phyloP scores from a whole-genome alignment of 2,113 vertebrate genomes.

The Empidonax traillii region DNA sequence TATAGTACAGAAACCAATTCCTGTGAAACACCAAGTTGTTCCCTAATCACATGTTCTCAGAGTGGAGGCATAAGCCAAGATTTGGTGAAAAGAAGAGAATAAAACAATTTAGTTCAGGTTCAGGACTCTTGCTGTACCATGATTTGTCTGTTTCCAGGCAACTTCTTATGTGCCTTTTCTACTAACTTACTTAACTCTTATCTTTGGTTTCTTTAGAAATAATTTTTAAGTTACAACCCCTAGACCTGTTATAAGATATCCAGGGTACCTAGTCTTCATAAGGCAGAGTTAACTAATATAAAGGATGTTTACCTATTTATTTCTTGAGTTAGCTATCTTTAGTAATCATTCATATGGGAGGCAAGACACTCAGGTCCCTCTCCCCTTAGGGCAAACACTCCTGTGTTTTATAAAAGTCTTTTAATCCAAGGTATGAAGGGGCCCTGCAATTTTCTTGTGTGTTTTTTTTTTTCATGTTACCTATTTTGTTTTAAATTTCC shows the following conservation, averaged over 20 bases:
- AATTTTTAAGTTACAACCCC: background rate
- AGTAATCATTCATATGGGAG: background rate
- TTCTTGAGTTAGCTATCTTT: background rate
- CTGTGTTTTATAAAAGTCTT: background rate
- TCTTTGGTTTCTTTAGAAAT: background rate
- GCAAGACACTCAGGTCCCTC: background rate
- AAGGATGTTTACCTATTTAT: background rate
- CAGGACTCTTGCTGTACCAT: background rate
- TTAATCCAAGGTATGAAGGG: background rate
- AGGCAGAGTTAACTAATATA: background rate
- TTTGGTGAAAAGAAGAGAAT: background rate
- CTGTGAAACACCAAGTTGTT: background rate
- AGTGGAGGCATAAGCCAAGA: background rate
- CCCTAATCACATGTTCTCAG: fast-evolving
- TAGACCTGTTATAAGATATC: background rate
- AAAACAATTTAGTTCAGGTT: background rate
- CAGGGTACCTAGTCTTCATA: background rate
- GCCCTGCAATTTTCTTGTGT: background rate
- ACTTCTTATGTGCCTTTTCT: background rate
- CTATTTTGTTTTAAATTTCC: background rate
- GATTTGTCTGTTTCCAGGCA: background rate
- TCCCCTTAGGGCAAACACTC: background rate
- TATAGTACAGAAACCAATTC: background rate
- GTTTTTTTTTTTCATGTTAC: background rate
- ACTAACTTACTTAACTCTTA: background rate